Evolutionary conservation across 2,797 vertebrate genomes (phyloP).

Genomic region (Staurois parvus): DNA sequence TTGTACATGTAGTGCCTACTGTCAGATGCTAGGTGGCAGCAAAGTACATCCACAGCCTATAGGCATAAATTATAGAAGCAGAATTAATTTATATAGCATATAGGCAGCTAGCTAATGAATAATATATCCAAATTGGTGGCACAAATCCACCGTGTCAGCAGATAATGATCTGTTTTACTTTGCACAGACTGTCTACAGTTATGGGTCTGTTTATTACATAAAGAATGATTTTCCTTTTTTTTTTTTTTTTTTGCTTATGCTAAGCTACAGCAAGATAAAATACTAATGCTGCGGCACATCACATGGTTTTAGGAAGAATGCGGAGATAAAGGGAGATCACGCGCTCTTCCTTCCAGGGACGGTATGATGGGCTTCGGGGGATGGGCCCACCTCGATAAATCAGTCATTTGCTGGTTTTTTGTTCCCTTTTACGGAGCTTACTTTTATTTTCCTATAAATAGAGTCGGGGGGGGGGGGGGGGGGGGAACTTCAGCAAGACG

Average conservation of each 20-base stretch:
- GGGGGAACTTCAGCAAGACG: no score
- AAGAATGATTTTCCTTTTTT: not conserved
- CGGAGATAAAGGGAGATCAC: no score
- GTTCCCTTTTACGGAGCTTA: no score
- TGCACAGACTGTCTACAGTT: not conserved
- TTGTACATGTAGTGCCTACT: not conserved
- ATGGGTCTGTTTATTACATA: not conserved
- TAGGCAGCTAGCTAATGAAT: not conserved
- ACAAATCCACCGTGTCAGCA: not conserved
- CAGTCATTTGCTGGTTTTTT: no score
- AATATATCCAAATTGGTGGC: slow-evolving; percentile 1
- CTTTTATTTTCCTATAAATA: no score
- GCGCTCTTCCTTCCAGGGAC: no score
- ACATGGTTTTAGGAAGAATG: no score
- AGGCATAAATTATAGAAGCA: not conserved
- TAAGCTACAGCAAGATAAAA: not conserved
- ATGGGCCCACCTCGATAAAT: no score
- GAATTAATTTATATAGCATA: not conserved
- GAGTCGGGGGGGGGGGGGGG: no score
- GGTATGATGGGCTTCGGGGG: no score
- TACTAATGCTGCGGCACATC: no score
- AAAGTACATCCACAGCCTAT: not conserved
- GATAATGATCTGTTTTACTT: slow-evolving; percentile 4
- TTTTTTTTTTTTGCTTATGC: not conserved
- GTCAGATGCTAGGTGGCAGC: slow-evolving; percentile 18